Evolutionary conservation across 2,113 vertebrate species (phyloP).

Genomic region (Opisthocomus hoazin): DNA sequence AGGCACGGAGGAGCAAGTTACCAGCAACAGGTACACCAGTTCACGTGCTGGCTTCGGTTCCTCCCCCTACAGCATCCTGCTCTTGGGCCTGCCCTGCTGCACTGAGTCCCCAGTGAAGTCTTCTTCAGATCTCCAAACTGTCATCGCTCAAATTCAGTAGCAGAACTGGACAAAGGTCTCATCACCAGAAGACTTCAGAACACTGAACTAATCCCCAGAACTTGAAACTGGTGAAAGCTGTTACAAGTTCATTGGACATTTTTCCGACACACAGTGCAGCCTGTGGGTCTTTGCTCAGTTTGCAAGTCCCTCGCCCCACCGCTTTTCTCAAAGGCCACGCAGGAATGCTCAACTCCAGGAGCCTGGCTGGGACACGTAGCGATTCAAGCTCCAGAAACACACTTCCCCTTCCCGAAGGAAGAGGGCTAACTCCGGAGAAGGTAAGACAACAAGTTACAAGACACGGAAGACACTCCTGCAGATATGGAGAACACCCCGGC

Average conservation of each 20-base stretch:
- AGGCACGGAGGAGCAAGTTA: accelerated
- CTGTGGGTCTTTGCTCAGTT: not conserved
- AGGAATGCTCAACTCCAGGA: not conserved
- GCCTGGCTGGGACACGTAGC: not conserved
- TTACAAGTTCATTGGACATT: accelerated
- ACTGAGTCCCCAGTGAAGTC: constrained; percentile 1
- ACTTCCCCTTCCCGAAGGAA: not conserved
- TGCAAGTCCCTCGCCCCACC: not conserved
- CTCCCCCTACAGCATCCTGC: accelerated
- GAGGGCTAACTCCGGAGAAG: not conserved
- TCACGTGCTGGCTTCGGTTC: accelerated
- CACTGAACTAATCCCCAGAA: not conserved
- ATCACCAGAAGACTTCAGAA: constrained; percentile 72
- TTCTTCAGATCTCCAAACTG: constrained; percentile 71
- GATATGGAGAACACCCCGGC: not conserved
- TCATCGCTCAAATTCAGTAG: constrained; percentile 78
- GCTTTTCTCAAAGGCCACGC: not conserved
- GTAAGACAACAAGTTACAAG: not conserved
- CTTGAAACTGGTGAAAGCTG: not conserved
- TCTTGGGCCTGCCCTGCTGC: not conserved
- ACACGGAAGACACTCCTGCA: not conserved
- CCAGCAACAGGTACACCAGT: not conserved
- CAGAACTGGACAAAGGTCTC: constrained; percentile 87
- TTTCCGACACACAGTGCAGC: not conserved
- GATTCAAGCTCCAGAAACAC: not conserved